These are phyloP conservation scores for Pyrrhia umbra DNA, from an alignment of 2,888 invertebrate species.

Conservation along the genomic window DNA sequence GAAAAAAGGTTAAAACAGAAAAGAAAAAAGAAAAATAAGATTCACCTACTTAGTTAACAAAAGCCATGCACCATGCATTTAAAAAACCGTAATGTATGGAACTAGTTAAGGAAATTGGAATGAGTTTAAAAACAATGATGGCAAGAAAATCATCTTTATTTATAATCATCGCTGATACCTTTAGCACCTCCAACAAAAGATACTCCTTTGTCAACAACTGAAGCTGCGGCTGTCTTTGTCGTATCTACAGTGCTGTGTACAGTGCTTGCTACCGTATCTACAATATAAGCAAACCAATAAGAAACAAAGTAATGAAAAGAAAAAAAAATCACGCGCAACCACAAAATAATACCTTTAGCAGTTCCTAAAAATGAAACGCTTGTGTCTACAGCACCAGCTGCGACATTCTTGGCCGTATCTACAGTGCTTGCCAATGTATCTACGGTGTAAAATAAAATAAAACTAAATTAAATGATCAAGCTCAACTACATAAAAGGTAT, in stretches of 20 bases:
- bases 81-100: conserved; percentile 39
- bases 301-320: conserved; percentile 28
- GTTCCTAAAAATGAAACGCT: conserved; percentile 71
- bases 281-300: conserved; percentile 60
- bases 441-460: conserved; percentile 60
- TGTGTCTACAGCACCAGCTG: conserved; percentile 69
- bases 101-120: conserved; percentile 31
- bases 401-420: conserved; percentile 74
- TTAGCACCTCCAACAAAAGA: conserved; percentile 73
- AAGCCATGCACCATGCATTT: conserved; percentile 62
- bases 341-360: conserved; percentile 71
- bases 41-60: conserved; percentile 18
- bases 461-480: conserved; percentile 21
- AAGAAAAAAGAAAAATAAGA: conserved; percentile 31
- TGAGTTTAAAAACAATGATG: conserved; percentile 42
- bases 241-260: conserved; percentile 74
- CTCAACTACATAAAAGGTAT: background rate
- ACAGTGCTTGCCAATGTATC: conserved; percentile 74
- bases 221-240: conserved; percentile 74
- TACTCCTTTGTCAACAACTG: conserved; percentile 73
- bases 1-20: conserved; percentile 29
- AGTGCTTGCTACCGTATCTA: conserved; percentile 76
- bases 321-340: conserved; percentile 18
- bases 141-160: conserved; percentile 40
- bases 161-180: conserved; percentile 63